phyloP scores from a whole-genome alignment of 2,113 vertebrate species.

The Phocoena phocoena region DNA sequence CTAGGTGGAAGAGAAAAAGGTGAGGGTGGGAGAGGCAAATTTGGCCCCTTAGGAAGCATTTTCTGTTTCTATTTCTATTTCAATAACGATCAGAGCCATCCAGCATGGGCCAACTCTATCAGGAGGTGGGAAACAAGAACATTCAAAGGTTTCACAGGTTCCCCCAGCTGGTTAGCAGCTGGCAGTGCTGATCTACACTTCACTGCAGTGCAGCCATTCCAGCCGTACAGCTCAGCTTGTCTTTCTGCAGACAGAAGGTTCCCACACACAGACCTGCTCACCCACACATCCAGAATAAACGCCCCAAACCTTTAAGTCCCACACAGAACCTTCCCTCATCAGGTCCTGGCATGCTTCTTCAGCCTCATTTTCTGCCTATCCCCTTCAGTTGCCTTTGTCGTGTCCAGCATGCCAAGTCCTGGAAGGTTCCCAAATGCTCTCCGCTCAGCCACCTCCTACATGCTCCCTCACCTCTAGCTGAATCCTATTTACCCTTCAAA shows the following conservation, averaged over 20 bases:
- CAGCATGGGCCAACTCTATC: not conserved
- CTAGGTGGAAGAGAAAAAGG: not conserved
- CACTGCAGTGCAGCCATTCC: not conserved
- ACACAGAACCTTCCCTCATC: not conserved
- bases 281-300: not conserved
- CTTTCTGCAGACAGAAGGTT: slow-evolving; percentile 6
- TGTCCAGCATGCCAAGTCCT: not conserved
- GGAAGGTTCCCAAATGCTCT: not conserved
- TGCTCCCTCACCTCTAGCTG: not conserved
- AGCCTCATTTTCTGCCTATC: not conserved
- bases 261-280: not conserved
- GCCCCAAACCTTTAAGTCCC: not conserved
- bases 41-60: not conserved
- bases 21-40: not conserved
- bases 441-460: not conserved
- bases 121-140: not conserved
- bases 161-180: not conserved
- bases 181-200: accelerated
- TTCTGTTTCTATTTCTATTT: no score
- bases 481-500: not conserved
- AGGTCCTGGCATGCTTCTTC: not conserved
- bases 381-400: not conserved
- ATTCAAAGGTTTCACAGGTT: not conserved
- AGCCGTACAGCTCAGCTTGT: not conserved
- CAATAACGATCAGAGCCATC: not conserved